Evolutionary conservation across 1,140 invertebrate species (phyloP).

Genomic region (Neelides sp.): DNA sequence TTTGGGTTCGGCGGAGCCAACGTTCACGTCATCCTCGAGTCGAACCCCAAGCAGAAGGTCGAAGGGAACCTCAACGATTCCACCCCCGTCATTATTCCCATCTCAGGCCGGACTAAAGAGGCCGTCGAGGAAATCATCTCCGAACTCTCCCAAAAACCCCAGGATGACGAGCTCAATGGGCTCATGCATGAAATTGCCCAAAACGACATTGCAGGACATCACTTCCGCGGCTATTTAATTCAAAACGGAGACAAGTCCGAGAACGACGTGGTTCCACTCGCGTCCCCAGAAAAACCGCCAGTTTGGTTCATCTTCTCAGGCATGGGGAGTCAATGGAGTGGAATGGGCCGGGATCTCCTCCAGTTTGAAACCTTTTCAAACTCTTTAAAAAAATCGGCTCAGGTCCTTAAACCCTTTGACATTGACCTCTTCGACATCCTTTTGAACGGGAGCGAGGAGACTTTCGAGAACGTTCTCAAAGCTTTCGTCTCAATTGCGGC

Average conservation of each 20-base stretch:
- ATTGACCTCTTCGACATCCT: constrained; percentile 71
- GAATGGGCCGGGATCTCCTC: constrained; percentile 74
- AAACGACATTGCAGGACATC: constrained; percentile 53
- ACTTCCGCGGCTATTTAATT: constrained; percentile 62
- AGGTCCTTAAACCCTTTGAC: constrained; percentile 58
- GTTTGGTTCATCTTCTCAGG: constrained; percentile 91
- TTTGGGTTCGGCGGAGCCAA: constrained; percentile 98
- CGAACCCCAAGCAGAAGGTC: constrained; percentile 57
- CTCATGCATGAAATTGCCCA: constrained; percentile 61
- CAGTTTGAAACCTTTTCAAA: constrained; percentile 61
- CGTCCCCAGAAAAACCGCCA: constrained; percentile 49
- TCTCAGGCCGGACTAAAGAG: constrained; percentile 72
- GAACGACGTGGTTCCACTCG: constrained; percentile 36
- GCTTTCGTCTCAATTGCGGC: constrained; percentile 88
- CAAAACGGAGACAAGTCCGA: constrained; percentile 40
- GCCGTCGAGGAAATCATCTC: constrained; percentile 47
- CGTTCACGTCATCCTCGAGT: constrained; percentile 73
- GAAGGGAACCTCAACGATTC: constrained; percentile 34
- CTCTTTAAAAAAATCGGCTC: constrained; percentile 60
- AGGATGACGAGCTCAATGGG: constrained; percentile 62
- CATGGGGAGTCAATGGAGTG: constrained; percentile 92
- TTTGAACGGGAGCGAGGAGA: constrained; percentile 55
- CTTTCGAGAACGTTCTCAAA: constrained; percentile 69
- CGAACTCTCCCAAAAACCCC: constrained; percentile 35
- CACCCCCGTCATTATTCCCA: constrained; percentile 57